A percentile compares a stretch with the other conserved stretches of the same genome.
Evolutionary conservation across 1,140 invertebrate genomes (phyloP).

Genomic region (Diabrotica virgifera): DNA sequence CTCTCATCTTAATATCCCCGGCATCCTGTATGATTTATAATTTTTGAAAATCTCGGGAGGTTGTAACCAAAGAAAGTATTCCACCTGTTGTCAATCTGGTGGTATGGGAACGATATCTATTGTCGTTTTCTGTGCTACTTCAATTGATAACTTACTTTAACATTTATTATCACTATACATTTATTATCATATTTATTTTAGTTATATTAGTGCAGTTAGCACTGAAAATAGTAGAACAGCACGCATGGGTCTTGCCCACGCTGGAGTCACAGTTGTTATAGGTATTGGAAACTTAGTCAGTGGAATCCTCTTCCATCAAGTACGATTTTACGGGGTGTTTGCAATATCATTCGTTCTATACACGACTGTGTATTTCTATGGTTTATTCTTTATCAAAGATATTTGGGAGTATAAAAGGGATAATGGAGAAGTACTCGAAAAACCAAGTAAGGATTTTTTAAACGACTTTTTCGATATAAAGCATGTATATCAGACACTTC

Average conservation of each 20-base stretch:
- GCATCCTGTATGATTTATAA: too few species aligned
- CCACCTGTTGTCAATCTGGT: too few species aligned
- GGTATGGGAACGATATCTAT: too few species aligned
- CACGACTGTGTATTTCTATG: conserved; percentile 37
- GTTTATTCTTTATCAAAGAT: conserved; percentile 37
- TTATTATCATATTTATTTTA: conserved; percentile 27
- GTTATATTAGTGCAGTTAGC: conserved; percentile 59
- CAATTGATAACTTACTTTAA: too few species aligned
- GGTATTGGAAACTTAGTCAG: conserved; percentile 55
- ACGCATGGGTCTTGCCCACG: conserved; percentile 53
- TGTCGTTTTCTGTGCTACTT: too few species aligned
- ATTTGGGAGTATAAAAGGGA: conserved; percentile 12
- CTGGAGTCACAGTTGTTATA: conserved; percentile 51
- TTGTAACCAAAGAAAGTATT: too few species aligned
- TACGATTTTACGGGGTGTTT: conserved; percentile 60
- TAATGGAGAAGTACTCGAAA: conserved; percentile 15
- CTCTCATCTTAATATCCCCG: too few species aligned
- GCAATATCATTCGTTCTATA: conserved; percentile 45
- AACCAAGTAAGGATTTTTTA: conserved; percentile 23
- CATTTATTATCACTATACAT: too few species aligned
- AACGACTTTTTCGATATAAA: conserved; percentile 41
- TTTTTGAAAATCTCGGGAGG: too few species aligned
- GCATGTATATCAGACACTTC: conserved; percentile 37
- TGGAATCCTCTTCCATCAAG: conserved; percentile 52
- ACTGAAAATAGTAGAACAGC: conserved; percentile 58